Evolutionary conservation across 2,113 vertebrate species (phyloP), one percentile per base, ranked within the genome.

Genomic region (Rhombomys opimus): DNA sequence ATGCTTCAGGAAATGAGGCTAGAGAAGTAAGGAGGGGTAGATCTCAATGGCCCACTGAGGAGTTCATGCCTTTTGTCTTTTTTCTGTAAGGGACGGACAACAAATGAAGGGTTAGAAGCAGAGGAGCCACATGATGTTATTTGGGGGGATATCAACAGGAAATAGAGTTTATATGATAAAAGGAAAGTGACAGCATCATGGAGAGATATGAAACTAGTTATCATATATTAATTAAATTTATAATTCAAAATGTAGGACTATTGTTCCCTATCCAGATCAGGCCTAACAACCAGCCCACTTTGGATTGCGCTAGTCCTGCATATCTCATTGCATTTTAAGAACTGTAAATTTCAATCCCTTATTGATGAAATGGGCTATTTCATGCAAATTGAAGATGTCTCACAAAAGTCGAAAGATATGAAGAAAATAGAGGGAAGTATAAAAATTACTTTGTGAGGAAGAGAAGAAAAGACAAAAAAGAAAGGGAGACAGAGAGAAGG

Each of bases 1-100:
- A 67, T 80, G 46, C n/a, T 95, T 93, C 46, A 88, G 38, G 61
- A 91, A 67, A 52, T 54, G 85, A 93, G 14, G 12, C 35, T 92
- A 59, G 35, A 87, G 30, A 78, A 67, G n/a, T 35, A 90, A 8
- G 27, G 63, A 75, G 32, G 18, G 23, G 41, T 10, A 65, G 20
- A 80, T 27, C 77, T 67, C 15, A 57, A 38, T 93, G 17, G 20
- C 57, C 32, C 1, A 1, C 20, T 57, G 63, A 88, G 76, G 61
- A 70, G 3, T 54, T 88, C 88, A 52, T n/a, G 72, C 72, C n/a
- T 41, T 75, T 75, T 75, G 72, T 27, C 27, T 93, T 87, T 72
- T 68, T 73, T 30, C 73, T 25, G 2, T 89, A 54, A 46, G 18
- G 81, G 2, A 77, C 27, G 22, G 61, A 77, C 30, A 88, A 70